Base-by-base conservation (phyloP, 2,113 vertebrate species). In the Kryptolebias marmoratus region DNA sequence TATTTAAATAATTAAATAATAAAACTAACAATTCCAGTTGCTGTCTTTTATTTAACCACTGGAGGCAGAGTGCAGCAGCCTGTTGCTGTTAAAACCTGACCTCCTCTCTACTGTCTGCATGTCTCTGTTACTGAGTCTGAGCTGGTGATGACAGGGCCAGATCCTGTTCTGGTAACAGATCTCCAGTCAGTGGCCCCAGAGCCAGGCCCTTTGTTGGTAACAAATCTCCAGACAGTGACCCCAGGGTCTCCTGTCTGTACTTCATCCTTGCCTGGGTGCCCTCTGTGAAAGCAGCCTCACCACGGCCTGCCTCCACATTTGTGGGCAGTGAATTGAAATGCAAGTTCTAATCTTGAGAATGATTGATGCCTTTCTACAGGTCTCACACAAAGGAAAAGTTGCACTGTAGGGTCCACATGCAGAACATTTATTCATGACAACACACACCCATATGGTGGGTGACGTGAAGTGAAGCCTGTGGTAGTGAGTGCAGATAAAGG, bases 341-440 rank as follows among this genome's bases (percentile, higher is more conserved):
- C 77, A 84, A 82, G 82, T 91, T 79, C 79, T 84, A 80, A 83
- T 80, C 70, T 65, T 31, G 39, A 68, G 75, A 68, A 80, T 92
- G 91, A 92, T 91, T 77, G 82, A 93, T 90, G 87, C 69, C 78
- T 87, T 86, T 90, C 71, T 74, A 53, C 60, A 8, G 56, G 36
- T 76, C 71, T 84, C 77, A 77, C 72, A 84, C 49, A 1, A 86
- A 57, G 48, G 36, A 32, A 7, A 63, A 59, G 72, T 64, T 44
- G 12, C 16, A 64, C 56, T 73, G 74, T 42, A 47, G 66, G 74
- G 65, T 68, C 69, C 56, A 45, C 56, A 53, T 80, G 8, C 78
- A 85, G 72, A 83, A 86, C 56, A 62, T 85, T 66, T 69, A 59
- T 5, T 18, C 82, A 86, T 64, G 69, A 74, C 79, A 78, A 77